Percentiles rank a stretch among this genome's conserved stretches.
These are phyloP conservation scores for Mycalesis mineus DNA, from an alignment of 2,888 invertebrate genomes.

Conservation along the genomic window DNA sequence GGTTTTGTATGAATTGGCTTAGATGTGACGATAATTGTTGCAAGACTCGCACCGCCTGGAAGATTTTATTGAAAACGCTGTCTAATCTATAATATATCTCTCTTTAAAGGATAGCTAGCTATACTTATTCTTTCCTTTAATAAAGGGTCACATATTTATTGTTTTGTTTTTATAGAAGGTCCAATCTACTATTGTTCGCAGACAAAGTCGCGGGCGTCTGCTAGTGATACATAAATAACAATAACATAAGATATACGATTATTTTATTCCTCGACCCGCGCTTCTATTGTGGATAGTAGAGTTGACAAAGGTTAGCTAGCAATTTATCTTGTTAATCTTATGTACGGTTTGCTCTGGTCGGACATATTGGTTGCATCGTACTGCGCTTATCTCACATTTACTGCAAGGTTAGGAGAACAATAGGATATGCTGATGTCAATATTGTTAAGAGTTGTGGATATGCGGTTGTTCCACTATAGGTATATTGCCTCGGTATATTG, in stretches of 20 bases:
- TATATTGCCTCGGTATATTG: slow-evolving; percentile 5
- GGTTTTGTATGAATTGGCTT: too few relatives aligned
- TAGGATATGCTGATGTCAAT: slow-evolving; percentile 27
- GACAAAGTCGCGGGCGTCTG: too few relatives aligned
- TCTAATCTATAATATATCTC: too few relatives aligned
- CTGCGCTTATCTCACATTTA: slow-evolving; percentile 50
- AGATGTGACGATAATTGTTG: too few relatives aligned
- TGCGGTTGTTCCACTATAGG: slow-evolving; percentile 9
- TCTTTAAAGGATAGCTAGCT: too few relatives aligned
- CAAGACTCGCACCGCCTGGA: too few relatives aligned
- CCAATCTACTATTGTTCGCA: too few relatives aligned
- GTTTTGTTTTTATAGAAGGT: too few relatives aligned
- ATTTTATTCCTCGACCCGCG: background rate
- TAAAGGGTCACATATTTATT: too few relatives aligned
- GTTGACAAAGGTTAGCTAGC: slow-evolving; percentile 37
- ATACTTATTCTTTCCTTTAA: too few relatives aligned
- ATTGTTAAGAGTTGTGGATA: slow-evolving; percentile 19
- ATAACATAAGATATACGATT: background rate
- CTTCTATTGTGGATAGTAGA: background rate
- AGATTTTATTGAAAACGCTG: too few relatives aligned
- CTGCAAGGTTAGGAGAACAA: slow-evolving; percentile 47
- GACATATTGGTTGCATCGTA: slow-evolving; percentile 34
- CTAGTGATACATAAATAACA: background rate
- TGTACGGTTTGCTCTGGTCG: slow-evolving; percentile 43
- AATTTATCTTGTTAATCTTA: slow-evolving; percentile 53